Percentiles rank a stretch among this genome's conserved stretches.
phyloP scores from a whole-genome alignment of 2,113 vertebrate species.

The Vulpes lagopus region DNA sequence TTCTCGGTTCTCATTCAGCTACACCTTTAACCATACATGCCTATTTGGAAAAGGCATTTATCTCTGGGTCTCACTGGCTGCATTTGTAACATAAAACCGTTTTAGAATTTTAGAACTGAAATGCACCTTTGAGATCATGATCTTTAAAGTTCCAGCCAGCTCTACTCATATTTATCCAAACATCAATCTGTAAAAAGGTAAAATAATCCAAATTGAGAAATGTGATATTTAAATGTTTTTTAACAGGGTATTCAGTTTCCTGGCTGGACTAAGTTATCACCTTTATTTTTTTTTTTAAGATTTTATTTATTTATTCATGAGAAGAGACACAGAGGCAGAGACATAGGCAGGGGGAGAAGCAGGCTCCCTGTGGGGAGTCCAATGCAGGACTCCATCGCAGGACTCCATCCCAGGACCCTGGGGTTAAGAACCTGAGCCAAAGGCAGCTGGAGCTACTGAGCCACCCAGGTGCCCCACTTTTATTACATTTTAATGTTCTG shows the following conservation, averaged over 20 bases:
- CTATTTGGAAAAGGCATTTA: neutral
- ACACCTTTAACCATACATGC: neutral
- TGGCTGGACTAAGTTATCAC: neutral
- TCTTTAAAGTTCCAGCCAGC: neutral
- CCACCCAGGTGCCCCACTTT: too few relatives aligned
- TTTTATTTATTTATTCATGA: too few relatives aligned
- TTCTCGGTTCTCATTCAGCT: neutral
- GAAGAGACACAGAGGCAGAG: too few relatives aligned
- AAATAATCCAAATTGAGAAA: neutral
- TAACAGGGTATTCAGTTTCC: neutral
- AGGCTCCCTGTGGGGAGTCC: too few relatives aligned
- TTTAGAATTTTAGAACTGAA: neutral
- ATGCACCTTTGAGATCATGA: neutral
- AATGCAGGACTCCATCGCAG: too few relatives aligned
- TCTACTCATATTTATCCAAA: conserved; percentile 12
- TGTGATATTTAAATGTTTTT: neutral
- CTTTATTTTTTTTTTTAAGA: neutral
- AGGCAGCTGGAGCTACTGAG: too few relatives aligned
- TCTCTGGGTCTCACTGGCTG: neutral
- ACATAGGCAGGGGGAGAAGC: too few relatives aligned
- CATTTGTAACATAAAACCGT: neutral
- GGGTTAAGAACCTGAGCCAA: too few relatives aligned
- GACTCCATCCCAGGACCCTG: too few relatives aligned
- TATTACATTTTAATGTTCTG: conserved; percentile 15
- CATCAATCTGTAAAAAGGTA: neutral